Evolutionary conservation across 2,888 invertebrate genomes (phyloP), one percentile per base, ranked within the genome.

Genomic region (Drosophila cracens): DNA sequence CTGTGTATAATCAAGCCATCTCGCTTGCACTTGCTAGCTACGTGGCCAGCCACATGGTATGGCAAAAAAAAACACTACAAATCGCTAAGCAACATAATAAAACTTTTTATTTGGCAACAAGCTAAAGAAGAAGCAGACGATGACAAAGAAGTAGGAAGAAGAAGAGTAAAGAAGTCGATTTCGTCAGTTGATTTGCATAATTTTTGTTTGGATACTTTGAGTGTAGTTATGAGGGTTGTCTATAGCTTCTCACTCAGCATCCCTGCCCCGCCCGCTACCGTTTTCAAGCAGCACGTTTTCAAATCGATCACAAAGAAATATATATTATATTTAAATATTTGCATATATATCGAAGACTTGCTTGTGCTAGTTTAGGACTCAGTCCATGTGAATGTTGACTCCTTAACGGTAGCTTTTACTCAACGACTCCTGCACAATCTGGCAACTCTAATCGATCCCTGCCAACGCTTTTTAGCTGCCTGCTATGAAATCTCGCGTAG

Each of bases 331-430:
- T 27, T 18, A 25, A 34, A 2, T 29, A 16, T 49, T 27, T 10
- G 8, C 21, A 10, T 21, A 16, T 11, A 25, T 16, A 6, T 58
- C 48, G 31, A 5, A 36, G 52, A 56, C 57, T 70, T 79, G 74
- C 68, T 87, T 83, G 86, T 76, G 81, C 76, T 86, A 88, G 83
- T 86, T 88, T 84, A 88, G 83, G 88, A 88, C 83, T 88, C 64
- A 72, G 80, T 61, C 80, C 72, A 61, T 68, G 72, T 40, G 63
- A 31, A 49, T 46, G 79, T 79, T 71, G 67, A 51, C 60, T 58
- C 58, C 40, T 71, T 33, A 43, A 70, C 21, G 21, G 8, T 13
- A 46, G 4, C 21, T 16, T 21, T 21, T 4, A 21, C 21, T 46
- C 13, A 46, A 16, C 21, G 46, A 46, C 21, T 46, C 4, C 16